Conservation (phyloP, 35 echinoderm and acorn worm species). For the Heliocidaris tuberculata region DNA sequence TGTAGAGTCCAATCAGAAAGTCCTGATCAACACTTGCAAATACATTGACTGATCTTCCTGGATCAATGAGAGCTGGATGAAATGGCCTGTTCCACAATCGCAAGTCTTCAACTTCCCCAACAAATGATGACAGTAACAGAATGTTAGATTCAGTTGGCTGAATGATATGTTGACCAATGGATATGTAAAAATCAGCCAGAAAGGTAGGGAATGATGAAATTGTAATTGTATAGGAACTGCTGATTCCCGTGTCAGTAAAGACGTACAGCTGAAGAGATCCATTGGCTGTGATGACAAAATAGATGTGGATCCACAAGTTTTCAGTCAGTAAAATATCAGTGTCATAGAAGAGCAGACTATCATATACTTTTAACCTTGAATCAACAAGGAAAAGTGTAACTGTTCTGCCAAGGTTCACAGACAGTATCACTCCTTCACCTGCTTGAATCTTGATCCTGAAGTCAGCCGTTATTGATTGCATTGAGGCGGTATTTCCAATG, state of each 20-base stretch:
- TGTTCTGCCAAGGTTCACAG: conserved; percentile 63
- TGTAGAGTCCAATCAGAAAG: conserved; percentile 52
- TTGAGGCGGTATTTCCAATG: not conserved
- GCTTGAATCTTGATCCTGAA: conserved; percentile 53
- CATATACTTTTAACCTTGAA: conserved; percentile 50
- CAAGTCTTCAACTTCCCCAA: conserved; percentile 77
- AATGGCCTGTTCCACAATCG: conserved; percentile 71
- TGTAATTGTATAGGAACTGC: conserved; percentile 39
- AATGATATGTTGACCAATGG: conserved; percentile 77
- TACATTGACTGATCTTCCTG: conserved; percentile 47
- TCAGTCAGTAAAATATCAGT: conserved; percentile 60
- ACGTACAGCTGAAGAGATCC: conserved; percentile 55
- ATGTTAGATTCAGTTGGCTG: conserved; percentile 48
- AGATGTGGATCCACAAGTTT: conserved; percentile 69
- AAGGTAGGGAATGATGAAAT: conserved; percentile 8
- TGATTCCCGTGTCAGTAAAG: conserved; percentile 43
- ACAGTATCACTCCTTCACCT: conserved; percentile 67
- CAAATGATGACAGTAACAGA: conserved; percentile 57
- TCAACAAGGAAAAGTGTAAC: conserved; percentile 63
- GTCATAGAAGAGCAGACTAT: conserved; percentile 54
- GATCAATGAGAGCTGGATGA: conserved; percentile 70
- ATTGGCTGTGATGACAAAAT: conserved; percentile 33
- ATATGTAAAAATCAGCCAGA: conserved; percentile 50
- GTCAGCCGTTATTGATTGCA: conserved; percentile 66
- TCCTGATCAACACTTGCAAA: conserved; percentile 24